A percentile compares a stretch with the other conserved stretches of the same genome.
phyloP scores from a whole-genome alignment of 2,888 invertebrate species.

The Stictocephala bisonia region DNA sequence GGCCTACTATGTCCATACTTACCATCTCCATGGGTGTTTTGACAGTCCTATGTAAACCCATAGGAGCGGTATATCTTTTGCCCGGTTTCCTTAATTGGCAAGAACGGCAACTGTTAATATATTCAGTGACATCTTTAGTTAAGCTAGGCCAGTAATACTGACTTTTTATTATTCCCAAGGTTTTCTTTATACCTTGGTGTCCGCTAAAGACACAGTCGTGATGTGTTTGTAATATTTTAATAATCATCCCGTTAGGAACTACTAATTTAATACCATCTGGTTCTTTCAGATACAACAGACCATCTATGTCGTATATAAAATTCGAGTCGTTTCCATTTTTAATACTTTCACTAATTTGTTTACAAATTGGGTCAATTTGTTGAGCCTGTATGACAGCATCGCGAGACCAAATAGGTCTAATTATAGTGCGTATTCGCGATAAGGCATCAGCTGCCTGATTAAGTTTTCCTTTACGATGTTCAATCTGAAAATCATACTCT shows the following conservation, averaged over 20 bases:
- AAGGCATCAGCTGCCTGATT: conserved; percentile 6
- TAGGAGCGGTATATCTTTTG: conserved; percentile 56
- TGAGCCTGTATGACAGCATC: conserved; percentile 1
- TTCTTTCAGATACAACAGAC: background rate
- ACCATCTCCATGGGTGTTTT: conserved; percentile 57
- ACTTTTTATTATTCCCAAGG: conserved; percentile 54
- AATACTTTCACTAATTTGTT: background rate
- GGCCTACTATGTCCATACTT: conserved; percentile 61
- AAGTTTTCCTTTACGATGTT: conserved; percentile 14
- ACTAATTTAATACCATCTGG: background rate
- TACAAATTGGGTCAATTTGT: background rate
- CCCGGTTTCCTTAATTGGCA: conserved; percentile 61
- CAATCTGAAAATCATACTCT: conserved; percentile 47
- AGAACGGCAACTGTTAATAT: no score
- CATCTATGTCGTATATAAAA: background rate
- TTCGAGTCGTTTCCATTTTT: background rate
- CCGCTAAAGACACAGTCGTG: conserved; percentile 56
- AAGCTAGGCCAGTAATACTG: conserved; percentile 61
- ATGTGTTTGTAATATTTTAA: conserved; percentile 47
- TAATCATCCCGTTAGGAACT: background rate
- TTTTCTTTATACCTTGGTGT: conserved; percentile 59
- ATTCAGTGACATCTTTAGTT: conserved; percentile 60
- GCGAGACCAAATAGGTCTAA: conserved; percentile 9
- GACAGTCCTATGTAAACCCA: conserved; percentile 61
- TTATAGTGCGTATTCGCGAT: background rate